Evolutionary conservation across 2,113 vertebrate genomes (phyloP).

Genomic region (Propithecus coquereli): DNA sequence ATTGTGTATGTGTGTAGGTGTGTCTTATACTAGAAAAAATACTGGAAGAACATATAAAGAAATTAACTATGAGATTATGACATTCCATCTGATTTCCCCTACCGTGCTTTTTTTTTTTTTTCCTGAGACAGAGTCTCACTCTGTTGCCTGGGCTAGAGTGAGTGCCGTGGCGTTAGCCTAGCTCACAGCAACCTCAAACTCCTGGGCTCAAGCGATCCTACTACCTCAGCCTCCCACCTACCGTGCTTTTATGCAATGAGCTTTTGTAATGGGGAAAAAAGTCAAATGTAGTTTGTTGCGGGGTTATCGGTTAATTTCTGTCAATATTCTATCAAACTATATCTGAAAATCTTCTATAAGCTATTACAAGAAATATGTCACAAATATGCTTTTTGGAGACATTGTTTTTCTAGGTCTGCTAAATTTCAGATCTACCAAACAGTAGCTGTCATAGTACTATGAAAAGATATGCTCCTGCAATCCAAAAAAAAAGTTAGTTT

Average conservation of each 20-base stretch:
- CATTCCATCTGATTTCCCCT: neutral
- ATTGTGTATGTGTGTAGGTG: neutral
- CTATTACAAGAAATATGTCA: neutral
- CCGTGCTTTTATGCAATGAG: neutral
- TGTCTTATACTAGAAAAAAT: neutral
- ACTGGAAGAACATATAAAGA: neutral
- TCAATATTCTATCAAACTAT: neutral
- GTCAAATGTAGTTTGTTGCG: neutral
- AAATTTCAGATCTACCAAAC: neutral
- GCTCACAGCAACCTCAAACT: too few relatives aligned
- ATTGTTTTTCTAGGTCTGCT: neutral
- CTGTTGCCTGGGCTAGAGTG: too few relatives aligned
- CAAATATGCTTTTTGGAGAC: neutral
- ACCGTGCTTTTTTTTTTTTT: neutral
- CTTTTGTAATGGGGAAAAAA: neutral
- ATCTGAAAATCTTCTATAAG: neutral
- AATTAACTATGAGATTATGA: neutral
- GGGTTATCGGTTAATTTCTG: neutral
- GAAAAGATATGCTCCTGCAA: neutral
- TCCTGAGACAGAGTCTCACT: too few relatives aligned
- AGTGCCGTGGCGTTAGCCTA: too few relatives aligned
- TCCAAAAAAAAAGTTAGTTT: neutral
- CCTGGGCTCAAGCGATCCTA: too few relatives aligned
- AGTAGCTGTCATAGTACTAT: neutral
- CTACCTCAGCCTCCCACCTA: too few relatives aligned